Conservation (phyloP, 2,888 invertebrate species). For the Adelognathus sp. region DNA sequence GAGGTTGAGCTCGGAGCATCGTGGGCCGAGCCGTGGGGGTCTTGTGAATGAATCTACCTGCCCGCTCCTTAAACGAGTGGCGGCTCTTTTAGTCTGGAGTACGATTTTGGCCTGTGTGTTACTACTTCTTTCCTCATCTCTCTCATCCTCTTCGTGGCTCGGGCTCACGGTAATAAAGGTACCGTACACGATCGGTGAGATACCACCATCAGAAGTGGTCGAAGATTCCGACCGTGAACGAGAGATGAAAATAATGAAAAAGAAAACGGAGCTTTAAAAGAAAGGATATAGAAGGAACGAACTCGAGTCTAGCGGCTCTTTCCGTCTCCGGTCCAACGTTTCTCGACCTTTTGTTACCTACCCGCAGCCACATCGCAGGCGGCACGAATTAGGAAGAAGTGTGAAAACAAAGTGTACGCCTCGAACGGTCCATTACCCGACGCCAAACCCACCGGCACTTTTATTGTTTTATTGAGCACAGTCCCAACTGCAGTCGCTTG, state of each 20-base stretch:
- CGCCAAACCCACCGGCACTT: background rate
- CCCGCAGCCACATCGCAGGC: conserved; percentile 5
- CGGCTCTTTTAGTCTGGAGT: conserved; percentile 63
- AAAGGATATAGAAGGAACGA: conserved; percentile 43
- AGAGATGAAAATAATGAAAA: conserved; percentile 49
- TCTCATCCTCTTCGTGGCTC: conserved; percentile 27
- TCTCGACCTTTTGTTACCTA: conserved; percentile 16
- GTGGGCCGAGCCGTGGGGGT: conserved; percentile 62
- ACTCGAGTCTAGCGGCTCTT: conserved; percentile 18
- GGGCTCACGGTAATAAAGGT: conserved; percentile 54
- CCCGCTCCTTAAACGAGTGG: conserved; percentile 59
- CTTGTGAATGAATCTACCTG: conserved; percentile 76
- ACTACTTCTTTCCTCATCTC: conserved; percentile 33
- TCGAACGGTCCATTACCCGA: conserved; percentile 35
- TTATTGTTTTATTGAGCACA: background rate
- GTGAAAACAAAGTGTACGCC: conserved; percentile 52
- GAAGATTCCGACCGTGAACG: conserved; percentile 43
- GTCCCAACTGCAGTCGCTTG: background rate
- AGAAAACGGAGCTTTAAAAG: conserved; percentile 6
- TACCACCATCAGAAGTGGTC: conserved; percentile 39
- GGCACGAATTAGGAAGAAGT: conserved; percentile 46
- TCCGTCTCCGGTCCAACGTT: background rate
- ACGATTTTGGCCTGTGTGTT: conserved; percentile 58
- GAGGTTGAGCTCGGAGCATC: conserved; percentile 43
- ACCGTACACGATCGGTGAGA: conserved; percentile 51